Base-by-base conservation (phyloP, 1,140 invertebrate species). In the Pseudoatta argentina region DNA sequence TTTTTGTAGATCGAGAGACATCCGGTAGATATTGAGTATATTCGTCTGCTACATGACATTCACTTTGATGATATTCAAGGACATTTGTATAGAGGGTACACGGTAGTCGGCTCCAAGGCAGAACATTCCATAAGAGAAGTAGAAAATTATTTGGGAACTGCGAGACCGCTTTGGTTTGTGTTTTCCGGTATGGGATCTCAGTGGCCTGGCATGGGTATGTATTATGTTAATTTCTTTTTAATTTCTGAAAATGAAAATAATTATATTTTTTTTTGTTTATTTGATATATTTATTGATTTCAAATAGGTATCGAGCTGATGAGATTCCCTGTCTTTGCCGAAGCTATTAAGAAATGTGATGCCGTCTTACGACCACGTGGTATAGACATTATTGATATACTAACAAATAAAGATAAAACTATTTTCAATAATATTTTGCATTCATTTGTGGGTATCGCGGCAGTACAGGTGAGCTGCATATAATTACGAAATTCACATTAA, bases 381-480 rank as follows among this genome's bases (percentile, higher is more conserved):
- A 86, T 97, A 8, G 96, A 97, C 89, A 94, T 98, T 3, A 94
- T 96, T 30, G 93, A 96, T 51, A 95, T 98, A 73, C 88, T 98
- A 8, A 96, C 96, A 39, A 96, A 96, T 44, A 95, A 95, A 3
- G 95, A 97, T 86, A 95, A 96, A n/a, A 94, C 93, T 18, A 96
- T 95, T 0, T 96, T 96, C 89, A 95, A 97, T 21, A 95, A 96
- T 87, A 96, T 96, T 34, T 86, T 97, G 10, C 95, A 97, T 88
- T 96, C 96, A 2, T 97, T 98, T 93, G 96, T 98, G 61, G 96
- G 96, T 48, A 98, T 98, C 89, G 96, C 97, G 72, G 97, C 98
- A 27, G 97, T 99, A 85, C 98, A 98, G 95, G 97, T 97, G 93
- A 86, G 53, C 69, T 76, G 2, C 5, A 6, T 75, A 6, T 2